phyloP scores from a whole-genome alignment of 2,113 vertebrate species.

The Dicrurus megarhynchus region DNA sequence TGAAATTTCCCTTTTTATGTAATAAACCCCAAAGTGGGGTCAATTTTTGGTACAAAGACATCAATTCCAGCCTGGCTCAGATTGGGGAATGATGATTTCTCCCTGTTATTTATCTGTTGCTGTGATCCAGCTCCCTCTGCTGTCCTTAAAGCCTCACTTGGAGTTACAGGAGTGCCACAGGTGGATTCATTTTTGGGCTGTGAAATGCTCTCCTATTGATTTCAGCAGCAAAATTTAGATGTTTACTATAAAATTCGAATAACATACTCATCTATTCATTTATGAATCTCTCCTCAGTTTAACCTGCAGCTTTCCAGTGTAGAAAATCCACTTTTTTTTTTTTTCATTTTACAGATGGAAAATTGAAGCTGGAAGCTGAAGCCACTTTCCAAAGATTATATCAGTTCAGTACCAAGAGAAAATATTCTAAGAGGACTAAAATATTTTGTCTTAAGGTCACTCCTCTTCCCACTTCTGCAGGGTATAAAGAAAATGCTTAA shows the following conservation, averaged over 20 bases:
- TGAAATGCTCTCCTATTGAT: neutral
- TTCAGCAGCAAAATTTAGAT: neutral
- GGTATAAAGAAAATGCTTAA: neutral
- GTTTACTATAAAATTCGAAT: neutral
- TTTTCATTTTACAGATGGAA: neutral
- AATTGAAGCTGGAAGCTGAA: neutral
- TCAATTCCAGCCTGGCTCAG: neutral
- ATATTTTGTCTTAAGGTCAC: neutral
- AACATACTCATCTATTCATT: accelerated
- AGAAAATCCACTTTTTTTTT: neutral
- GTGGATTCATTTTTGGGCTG: neutral
- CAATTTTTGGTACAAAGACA: neutral
- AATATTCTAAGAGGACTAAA: neutral
- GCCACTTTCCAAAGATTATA: neutral
- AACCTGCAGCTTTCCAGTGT: neutral
- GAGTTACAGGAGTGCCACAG: neutral
- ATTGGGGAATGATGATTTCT: accelerated
- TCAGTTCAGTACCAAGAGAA: neutral
- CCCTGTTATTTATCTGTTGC: accelerated
- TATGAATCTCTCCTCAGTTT: neutral
- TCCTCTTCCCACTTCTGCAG: neutral
- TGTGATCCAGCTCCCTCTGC: conserved; percentile 34
- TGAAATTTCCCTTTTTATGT: neutral
- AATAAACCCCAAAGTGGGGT: neutral
- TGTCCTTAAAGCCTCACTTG: neutral